phyloP scores from a whole-genome alignment of 2,113 vertebrate genomes.

The Myodes glareolus region DNA sequence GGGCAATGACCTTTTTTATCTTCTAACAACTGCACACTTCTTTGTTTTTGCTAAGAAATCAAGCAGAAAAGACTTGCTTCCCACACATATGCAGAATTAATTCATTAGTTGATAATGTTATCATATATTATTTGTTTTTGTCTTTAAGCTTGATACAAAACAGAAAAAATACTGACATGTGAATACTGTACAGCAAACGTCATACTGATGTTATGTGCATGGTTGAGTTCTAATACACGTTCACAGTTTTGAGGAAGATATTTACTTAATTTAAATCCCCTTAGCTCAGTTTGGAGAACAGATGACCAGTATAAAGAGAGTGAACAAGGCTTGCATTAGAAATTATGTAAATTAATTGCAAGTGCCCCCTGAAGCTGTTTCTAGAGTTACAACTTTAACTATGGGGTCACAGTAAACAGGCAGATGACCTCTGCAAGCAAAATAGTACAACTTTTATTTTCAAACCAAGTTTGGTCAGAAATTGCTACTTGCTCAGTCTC shows the following conservation, averaged over 20 bases:
- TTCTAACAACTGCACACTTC: neutral
- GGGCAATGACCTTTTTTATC: neutral
- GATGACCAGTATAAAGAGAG: slow-evolving; percentile 1
- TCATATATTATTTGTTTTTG: neutral
- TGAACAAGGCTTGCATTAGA: neutral
- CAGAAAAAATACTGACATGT: neutral
- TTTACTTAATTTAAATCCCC: slow-evolving; percentile 18
- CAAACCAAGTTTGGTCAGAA: slow-evolving; percentile 29
- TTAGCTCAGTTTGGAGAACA: neutral
- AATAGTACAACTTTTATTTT: slow-evolving; percentile 11
- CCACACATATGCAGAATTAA: neutral
- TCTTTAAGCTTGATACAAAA: slow-evolving; percentile 20
- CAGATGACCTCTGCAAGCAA: neutral
- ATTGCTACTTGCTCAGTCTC: neutral
- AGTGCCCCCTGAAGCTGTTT: neutral
- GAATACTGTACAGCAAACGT: neutral
- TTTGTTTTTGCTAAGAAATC: slow-evolving; percentile 29
- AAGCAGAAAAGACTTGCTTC: neutral
- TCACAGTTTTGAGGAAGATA: neutral
- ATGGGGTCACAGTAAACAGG: neutral
- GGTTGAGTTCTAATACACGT: neutral
- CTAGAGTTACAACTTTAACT: neutral
- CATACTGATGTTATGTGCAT: neutral
- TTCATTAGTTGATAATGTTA: slow-evolving; percentile 37
- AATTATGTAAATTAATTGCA: slow-evolving; percentile 44